Evolutionary conservation across 2,888 invertebrate genomes (phyloP).

Genomic region (Zeuzera pyrina): DNA sequence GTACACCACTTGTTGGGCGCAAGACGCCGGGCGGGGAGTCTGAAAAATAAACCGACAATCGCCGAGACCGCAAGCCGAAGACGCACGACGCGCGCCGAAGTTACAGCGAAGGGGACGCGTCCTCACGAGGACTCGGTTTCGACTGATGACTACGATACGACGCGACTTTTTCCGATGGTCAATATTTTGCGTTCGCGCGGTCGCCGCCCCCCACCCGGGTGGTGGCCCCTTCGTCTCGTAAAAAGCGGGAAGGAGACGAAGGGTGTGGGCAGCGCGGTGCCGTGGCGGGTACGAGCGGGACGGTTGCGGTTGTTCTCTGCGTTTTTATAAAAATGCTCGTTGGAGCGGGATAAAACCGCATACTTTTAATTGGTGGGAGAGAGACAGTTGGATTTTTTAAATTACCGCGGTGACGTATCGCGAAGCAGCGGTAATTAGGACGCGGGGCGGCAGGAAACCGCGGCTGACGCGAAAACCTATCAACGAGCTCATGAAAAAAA

Average conservation of each 20-base stretch:
- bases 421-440: constrained; percentile 68
- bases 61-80: constrained; percentile 66
- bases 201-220: constrained; percentile 68
- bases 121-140: constrained; percentile 66
- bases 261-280: constrained; percentile 57
- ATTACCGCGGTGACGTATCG: constrained; percentile 69
- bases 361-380: constrained; percentile 37
- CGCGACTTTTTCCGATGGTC: constrained; percentile 75
- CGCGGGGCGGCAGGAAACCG: constrained; percentile 72
- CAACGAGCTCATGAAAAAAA: constrained; percentile 72
- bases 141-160: constrained; percentile 74
- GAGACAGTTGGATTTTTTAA: constrained; percentile 69
- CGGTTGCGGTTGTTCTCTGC: constrained; percentile 65
- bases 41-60: constrained; percentile 59
- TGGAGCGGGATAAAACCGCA: constrained; percentile 50
- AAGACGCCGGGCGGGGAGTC: constrained; percentile 63
- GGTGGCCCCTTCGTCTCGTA: constrained; percentile 71
- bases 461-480: constrained; percentile 69
- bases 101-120: constrained; percentile 56
- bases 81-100: constrained; percentile 65
- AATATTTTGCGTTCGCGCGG: constrained; percentile 74
- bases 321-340: constrained; percentile 71
- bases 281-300: constrained; percentile 66
- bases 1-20: constrained; percentile 67
- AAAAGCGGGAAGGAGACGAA: constrained; percentile 74